These are phyloP conservation scores for Merodon equestris DNA, from an alignment of 2,888 invertebrate genomes.

Conservation along the genomic window DNA sequence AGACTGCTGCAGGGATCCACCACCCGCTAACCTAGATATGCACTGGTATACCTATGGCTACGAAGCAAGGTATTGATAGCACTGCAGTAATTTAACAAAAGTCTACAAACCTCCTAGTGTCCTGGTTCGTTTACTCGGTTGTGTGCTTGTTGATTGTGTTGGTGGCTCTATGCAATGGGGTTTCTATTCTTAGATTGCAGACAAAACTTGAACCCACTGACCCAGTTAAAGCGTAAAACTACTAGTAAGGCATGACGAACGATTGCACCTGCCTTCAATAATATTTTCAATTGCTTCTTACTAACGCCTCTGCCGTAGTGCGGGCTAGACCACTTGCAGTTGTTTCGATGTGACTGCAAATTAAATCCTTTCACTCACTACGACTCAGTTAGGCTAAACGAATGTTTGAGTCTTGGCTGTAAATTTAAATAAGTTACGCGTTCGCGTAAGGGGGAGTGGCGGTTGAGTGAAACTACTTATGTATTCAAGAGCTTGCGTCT, in stretches of 20 bases:
- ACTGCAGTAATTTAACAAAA: conserved; percentile 61
- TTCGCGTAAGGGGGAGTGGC: too few relatives aligned
- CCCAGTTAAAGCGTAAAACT: conserved; percentile 19
- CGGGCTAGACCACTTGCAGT: too few relatives aligned
- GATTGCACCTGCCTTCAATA: conserved; percentile 6
- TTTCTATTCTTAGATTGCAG: conserved; percentile 31
- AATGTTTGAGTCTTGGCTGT: conserved; percentile 1
- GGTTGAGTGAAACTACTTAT: too few relatives aligned
- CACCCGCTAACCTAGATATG: not conserved
- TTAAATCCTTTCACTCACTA: conserved; percentile 16
- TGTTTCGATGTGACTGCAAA: conserved; percentile 7
- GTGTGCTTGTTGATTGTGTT: not conserved
- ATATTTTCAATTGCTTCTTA: conserved; percentile 2
- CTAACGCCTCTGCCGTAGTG: not conserved
- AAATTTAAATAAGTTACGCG: not conserved
- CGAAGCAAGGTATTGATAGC: conserved; percentile 17
- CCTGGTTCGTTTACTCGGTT: conserved; percentile 45
- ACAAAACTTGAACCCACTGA: conserved; percentile 33
- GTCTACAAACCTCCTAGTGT: conserved; percentile 34
- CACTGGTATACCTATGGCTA: conserved; percentile 5
- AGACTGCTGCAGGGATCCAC: not conserved
- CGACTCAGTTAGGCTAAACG: not conserved
- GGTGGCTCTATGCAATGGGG: not conserved
- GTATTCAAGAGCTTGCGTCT: not conserved
- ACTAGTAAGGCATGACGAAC: too few relatives aligned